phyloP scores from a whole-genome alignment of 2,888 invertebrate species.

The Eilema depressum region DNA sequence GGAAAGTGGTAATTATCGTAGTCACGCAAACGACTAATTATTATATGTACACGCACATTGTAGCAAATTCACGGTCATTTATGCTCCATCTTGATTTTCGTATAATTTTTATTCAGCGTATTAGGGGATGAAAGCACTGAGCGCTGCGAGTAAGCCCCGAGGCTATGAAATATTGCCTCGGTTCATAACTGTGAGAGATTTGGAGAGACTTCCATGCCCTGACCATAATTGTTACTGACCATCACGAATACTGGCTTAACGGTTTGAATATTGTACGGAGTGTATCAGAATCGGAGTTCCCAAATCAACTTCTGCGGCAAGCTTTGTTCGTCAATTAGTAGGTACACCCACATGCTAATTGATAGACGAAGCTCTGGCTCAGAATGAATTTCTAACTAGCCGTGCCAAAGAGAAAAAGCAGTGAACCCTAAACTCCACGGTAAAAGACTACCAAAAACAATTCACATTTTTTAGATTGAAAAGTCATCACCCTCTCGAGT shows the following conservation, averaged over 20 bases:
- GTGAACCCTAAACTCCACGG: too few relatives aligned
- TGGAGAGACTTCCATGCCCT: neutral
- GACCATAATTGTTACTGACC: neutral
- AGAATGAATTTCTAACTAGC: too few relatives aligned
- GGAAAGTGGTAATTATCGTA: constrained; percentile 72
- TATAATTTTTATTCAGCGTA: constrained; percentile 27
- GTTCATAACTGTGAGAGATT: neutral
- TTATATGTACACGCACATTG: constrained; percentile 60
- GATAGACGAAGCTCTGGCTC: too few relatives aligned
- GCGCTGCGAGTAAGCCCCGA: neutral
- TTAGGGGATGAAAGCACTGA: neutral
- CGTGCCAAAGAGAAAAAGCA: too few relatives aligned
- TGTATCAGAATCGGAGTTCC: neutral
- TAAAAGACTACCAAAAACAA: too few relatives aligned
- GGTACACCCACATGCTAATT: too few relatives aligned
- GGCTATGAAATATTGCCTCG: neutral
- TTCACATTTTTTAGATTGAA: too few relatives aligned
- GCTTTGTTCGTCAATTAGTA: too few relatives aligned
- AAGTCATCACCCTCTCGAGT: too few relatives aligned
- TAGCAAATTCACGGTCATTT: constrained; percentile 61
- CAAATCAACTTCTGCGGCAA: too few relatives aligned
- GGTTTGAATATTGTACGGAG: neutral
- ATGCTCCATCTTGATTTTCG: constrained; percentile 41
- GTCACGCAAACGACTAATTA: constrained; percentile 81
- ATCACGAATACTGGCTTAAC: neutral